Evolutionary conservation across 2,113 vertebrate genomes (phyloP).

Genomic region (Phoenicopterus ruber): DNA sequence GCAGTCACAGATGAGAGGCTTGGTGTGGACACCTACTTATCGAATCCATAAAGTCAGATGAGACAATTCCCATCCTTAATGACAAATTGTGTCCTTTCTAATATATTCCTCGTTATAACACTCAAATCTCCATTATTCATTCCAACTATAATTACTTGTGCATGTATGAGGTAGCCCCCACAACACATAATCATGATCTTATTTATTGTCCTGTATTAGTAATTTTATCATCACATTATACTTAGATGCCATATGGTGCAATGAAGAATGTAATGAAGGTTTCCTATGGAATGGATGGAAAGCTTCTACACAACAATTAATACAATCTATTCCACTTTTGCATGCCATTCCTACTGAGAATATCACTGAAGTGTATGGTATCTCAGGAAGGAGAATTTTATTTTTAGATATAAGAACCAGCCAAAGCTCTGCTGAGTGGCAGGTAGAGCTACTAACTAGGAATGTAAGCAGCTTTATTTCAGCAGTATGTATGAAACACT

Average conservation of each 20-base stretch:
- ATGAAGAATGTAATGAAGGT: not conserved
- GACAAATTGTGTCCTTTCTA: conserved; percentile 25
- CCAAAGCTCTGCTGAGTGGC: not conserved
- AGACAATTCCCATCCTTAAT: conserved; percentile 29
- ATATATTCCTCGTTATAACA: not conserved
- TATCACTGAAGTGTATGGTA: not conserved
- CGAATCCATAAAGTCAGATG: conserved; percentile 1
- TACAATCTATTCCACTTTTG: not conserved
- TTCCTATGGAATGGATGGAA: not conserved
- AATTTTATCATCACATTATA: conserved; percentile 32
- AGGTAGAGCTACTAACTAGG: not conserved
- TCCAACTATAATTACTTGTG: conserved; percentile 29
- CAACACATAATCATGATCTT: conserved; percentile 31
- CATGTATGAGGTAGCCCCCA: not conserved
- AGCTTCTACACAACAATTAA: not conserved
- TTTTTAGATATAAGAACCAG: conserved; percentile 2
- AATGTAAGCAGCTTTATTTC: not conserved
- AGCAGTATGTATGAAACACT: not conserved
- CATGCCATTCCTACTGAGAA: not conserved
- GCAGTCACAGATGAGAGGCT: conserved; percentile 26
- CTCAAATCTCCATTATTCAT: conserved; percentile 33
- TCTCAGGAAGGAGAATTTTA: not conserved
- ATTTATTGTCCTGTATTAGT: conserved; percentile 45
- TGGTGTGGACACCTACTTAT: conserved; percentile 9
- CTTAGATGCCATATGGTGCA: not conserved